Evolutionary conservation across 2,888 invertebrate species (phyloP).

Genomic region (Furcula furcula): DNA sequence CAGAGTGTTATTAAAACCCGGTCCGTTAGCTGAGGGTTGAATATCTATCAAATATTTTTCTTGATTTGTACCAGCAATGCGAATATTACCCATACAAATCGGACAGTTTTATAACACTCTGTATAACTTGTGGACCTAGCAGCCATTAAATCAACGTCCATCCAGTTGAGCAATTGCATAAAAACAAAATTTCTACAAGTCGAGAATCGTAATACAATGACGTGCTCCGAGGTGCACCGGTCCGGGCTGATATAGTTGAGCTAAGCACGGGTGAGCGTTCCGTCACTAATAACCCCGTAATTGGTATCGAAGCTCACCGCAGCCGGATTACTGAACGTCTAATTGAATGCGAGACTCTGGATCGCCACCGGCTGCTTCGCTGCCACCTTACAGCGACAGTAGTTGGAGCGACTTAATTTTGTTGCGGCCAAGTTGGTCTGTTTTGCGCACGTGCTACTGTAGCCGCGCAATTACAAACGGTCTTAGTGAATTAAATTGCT

Average conservation of each 20-base stretch:
- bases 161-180: too few relatives aligned
- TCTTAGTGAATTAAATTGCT: constrained; percentile 71
- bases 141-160: too few relatives aligned
- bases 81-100: too few relatives aligned
- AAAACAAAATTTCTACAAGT: too few relatives aligned
- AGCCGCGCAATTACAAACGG: constrained; percentile 63
- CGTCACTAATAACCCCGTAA: constrained; percentile 79
- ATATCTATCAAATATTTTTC: too few relatives aligned
- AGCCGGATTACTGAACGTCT: constrained; percentile 80
- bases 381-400: constrained; percentile 44
- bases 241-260: constrained; percentile 40
- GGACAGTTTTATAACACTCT: too few relatives aligned
- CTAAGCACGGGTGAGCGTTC: constrained; percentile 56
- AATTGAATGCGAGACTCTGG: constrained; percentile 79
- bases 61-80: too few relatives aligned
- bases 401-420: constrained; percentile 57
- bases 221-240: constrained; percentile 12
- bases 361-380: constrained; percentile 43
- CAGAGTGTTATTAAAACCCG: too few relatives aligned
- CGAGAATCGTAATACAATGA: constrained; percentile 33
- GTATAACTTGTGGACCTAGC: too few relatives aligned
- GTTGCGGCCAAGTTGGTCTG: constrained; percentile 73
- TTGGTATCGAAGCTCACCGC: constrained; percentile 80
- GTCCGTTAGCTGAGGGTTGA: too few relatives aligned
- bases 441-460: constrained; percentile 63